Evolutionary conservation across 1,140 invertebrate genomes (phyloP).

Genomic region (Anastrepha ludens): DNA sequence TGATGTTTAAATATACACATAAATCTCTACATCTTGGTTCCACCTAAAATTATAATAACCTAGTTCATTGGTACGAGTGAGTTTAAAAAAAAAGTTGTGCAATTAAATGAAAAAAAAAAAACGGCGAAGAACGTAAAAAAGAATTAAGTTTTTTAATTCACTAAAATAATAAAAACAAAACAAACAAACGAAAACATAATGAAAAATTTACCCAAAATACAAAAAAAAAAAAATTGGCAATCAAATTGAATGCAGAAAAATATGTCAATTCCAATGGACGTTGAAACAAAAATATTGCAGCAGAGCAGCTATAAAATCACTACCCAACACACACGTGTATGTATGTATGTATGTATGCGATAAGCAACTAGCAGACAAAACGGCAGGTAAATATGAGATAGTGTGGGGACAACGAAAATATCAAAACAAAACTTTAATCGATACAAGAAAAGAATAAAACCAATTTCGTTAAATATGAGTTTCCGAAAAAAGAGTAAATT

Average conservation of each 20-base stretch:
- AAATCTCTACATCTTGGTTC: too few relatives aligned
- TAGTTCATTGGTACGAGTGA: too few relatives aligned
- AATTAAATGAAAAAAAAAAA: too few relatives aligned
- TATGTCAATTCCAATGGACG: neutral
- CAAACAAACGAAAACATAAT: too few relatives aligned
- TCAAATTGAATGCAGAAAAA: neutral
- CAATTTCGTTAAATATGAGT: neutral
- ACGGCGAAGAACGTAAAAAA: too few relatives aligned
- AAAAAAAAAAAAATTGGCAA: constrained; percentile 3
- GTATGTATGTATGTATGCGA: neutral
- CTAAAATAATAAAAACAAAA: too few relatives aligned
- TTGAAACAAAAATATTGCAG: neutral
- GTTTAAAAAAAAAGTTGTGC: too few relatives aligned
- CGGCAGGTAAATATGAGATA: constrained; percentile 23
- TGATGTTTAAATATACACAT: too few relatives aligned
- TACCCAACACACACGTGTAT: neutral
- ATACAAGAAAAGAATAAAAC: constrained; percentile 13
- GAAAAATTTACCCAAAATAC: too few relatives aligned
- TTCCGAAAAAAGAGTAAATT: neutral
- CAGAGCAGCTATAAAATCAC: neutral
- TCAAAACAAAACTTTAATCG: constrained; percentile 11
- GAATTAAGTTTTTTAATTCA: too few relatives aligned
- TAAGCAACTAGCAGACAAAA: neutral
- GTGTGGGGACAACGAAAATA: neutral
- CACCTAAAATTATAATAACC: too few relatives aligned